phyloP scores from a whole-genome alignment of 2,888 invertebrate genomes.

The Spodoptera littoralis region DNA sequence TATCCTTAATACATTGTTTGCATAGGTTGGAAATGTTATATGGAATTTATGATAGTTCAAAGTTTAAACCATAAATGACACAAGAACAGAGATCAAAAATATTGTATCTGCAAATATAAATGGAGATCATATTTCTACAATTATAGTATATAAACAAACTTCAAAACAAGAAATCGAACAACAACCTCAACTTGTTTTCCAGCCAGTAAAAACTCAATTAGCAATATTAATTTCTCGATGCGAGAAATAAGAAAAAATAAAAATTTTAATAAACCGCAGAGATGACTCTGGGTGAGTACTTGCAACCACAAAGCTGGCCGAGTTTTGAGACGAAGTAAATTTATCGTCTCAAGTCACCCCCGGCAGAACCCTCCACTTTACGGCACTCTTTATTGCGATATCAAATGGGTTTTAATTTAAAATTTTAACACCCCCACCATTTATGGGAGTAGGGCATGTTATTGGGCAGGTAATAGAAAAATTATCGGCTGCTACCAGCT shows the following conservation, averaged over 20 bases:
- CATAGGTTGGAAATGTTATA: no score
- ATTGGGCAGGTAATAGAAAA: slow-evolving; percentile 55
- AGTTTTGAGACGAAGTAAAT: slow-evolving; percentile 41
- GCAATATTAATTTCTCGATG: background rate
- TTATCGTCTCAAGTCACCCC: slow-evolving; percentile 43
- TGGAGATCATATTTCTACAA: no score
- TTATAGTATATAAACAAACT: no score
- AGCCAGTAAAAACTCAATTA: no score
- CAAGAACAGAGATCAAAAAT: no score
- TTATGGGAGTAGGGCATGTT: slow-evolving; percentile 42
- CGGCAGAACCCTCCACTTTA: slow-evolving; percentile 58
- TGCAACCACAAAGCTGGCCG: slow-evolving; percentile 27
- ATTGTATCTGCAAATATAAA: no score
- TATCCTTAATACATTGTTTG: no score
- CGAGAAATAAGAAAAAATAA: slow-evolving; percentile 13
- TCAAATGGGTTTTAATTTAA: slow-evolving; percentile 67
- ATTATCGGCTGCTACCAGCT: slow-evolving; percentile 50
- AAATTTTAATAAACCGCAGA: slow-evolving; percentile 12
- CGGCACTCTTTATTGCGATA: slow-evolving; percentile 60
- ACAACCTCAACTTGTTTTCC: no score
- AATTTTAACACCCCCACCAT: slow-evolving; percentile 58
- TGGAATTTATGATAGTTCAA: no score
- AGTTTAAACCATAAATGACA: no score
- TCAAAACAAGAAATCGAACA: no score
- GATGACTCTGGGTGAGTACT: slow-evolving; percentile 13